phyloP scores from a whole-genome alignment of 2,113 vertebrate species.

The Forbesichthys papilliferus region DNA sequence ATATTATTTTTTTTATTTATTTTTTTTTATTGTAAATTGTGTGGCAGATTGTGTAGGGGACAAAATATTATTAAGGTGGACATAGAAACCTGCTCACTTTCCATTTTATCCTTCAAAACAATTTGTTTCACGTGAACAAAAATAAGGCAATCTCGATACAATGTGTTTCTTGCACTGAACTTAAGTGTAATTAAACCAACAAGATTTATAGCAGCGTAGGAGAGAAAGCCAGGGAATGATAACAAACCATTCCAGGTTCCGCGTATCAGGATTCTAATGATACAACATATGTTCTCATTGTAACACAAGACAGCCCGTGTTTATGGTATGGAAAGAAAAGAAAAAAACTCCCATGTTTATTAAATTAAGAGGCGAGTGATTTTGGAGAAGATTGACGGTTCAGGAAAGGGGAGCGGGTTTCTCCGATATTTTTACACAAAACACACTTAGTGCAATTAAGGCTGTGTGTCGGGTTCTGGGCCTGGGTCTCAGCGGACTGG shows the following conservation, averaged over 20 bases:
- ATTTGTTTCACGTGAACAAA: too few species aligned
- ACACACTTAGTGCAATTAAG: conserved; percentile 80
- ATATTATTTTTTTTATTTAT: too few species aligned
- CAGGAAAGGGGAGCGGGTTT: conserved; percentile 76
- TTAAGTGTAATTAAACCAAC: conserved; percentile 44
- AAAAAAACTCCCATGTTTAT: conserved; percentile 69
- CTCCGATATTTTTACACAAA: conserved; percentile 82
- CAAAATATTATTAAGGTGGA: too few species aligned
- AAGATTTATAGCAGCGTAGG: conserved; percentile 30
- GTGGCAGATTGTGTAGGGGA: too few species aligned
- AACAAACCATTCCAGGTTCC: conserved; percentile 41
- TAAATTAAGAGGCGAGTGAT: conserved; percentile 74
- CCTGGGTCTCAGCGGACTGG: conserved; percentile 50
- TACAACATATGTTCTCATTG: conserved; percentile 74
- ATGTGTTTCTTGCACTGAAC: neutral
- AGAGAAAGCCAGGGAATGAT: conserved; percentile 39
- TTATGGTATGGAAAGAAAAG: conserved; percentile 58
- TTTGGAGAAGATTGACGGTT: conserved; percentile 74
- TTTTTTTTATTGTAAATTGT: too few species aligned
- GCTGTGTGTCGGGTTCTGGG: conserved; percentile 65
- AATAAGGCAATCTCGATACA: too few species aligned
- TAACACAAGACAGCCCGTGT: conserved; percentile 69
- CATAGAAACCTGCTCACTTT: too few species aligned
- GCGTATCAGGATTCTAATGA: conserved; percentile 65
- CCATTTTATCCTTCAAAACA: too few species aligned